Conservation (phyloP, 2,888 invertebrate species). For the Amaurobius ferox region DNA sequence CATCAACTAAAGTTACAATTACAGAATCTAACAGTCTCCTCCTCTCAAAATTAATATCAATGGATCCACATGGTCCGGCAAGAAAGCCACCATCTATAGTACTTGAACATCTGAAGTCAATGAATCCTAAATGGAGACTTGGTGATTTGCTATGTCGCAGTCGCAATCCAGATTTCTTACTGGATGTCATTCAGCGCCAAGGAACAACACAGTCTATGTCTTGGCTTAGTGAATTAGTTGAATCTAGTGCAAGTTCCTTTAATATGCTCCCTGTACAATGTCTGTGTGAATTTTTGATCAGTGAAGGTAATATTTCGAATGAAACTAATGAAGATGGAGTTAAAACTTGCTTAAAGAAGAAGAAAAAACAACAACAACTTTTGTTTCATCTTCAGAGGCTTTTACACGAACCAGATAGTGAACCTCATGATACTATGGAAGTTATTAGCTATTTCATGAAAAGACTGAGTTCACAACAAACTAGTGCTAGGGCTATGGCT, state of each 20-base stretch:
- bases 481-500: conserved; percentile 86
- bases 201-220: conserved; percentile 85
- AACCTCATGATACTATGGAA: conserved; percentile 84
- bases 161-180: conserved; percentile 92
- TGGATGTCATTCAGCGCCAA: conserved; percentile 92
- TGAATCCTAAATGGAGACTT: conserved; percentile 88
- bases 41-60: conserved; percentile 88
- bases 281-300: conserved; percentile 94
- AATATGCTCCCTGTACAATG: conserved; percentile 97
- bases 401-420: conserved; percentile 80
- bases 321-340: conserved; percentile 78
- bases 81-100: conserved; percentile 85
- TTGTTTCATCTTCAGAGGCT: conserved; percentile 82
- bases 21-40: conserved; percentile 92
- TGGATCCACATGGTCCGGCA: conserved; percentile 90
- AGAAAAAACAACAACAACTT: conserved; percentile 87
- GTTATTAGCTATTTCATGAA: conserved; percentile 93
- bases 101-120: conserved; percentile 86
- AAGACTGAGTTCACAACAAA: conserved; percentile 88
- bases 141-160: conserved; percentile 92
- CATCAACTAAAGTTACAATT: conserved; percentile 89
- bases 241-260: conserved; percentile 91
- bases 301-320: conserved; percentile 75
- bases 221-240: conserved; percentile 95
- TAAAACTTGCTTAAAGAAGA: conserved; percentile 79